phyloP scores from a whole-genome alignment of 2,888 invertebrate genomes.

The Acronicta aceris region DNA sequence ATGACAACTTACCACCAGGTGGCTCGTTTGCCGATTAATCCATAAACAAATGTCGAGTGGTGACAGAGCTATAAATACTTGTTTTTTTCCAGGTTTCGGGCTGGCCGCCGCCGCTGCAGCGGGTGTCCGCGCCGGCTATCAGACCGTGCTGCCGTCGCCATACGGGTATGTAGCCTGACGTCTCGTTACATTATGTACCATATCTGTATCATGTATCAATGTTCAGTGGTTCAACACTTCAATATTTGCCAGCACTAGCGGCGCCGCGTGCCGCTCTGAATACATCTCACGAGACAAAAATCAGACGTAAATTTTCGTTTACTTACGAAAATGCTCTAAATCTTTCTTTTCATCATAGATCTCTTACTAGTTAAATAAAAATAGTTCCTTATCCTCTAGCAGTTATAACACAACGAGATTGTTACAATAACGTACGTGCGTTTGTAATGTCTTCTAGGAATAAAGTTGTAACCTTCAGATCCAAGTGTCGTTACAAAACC shows the following conservation, averaged over 20 bases:
- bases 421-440: conserved; percentile 20
- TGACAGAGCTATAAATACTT: conserved; percentile 57
- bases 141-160: conserved; percentile 93
- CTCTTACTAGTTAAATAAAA: not conserved
- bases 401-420: not conserved
- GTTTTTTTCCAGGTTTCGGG: conserved; percentile 82
- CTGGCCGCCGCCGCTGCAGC: conserved; percentile 88
- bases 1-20: too few relatives aligned
- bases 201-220: conserved; percentile 83
- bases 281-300: conserved; percentile 89
- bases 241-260: conserved; percentile 87
- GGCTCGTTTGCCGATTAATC: too few relatives aligned
- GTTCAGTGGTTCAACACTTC: conserved; percentile 88
- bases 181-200: conserved; percentile 57
- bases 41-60: conserved; percentile 27
- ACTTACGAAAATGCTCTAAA: conserved; percentile 47
- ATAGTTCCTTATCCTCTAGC: not conserved
- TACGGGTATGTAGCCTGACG: conserved; percentile 93
- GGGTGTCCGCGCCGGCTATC: conserved; percentile 94
- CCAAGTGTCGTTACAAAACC: not conserved
- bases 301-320: conserved; percentile 68
- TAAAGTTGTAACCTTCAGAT: too few relatives aligned
- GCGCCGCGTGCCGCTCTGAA: conserved; percentile 81
- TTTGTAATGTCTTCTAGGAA: conserved; percentile 25
- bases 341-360: conserved; percentile 16